phyloP scores from a whole-genome alignment of 1,140 invertebrate genomes.

The Cepaea nemoralis region DNA sequence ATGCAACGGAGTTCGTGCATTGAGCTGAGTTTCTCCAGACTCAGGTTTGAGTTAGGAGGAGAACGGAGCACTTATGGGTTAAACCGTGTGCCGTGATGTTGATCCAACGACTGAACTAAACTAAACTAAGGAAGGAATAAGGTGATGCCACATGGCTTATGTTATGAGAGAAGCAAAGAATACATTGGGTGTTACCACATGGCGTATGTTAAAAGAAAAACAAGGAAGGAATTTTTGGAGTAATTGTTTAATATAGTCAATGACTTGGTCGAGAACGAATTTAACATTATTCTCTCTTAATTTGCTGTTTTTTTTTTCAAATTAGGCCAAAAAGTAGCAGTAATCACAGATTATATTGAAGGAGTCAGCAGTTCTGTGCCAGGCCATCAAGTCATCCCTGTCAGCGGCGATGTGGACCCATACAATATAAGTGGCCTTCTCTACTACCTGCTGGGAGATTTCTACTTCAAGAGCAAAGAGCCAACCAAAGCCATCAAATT shows the following conservation, averaged over 20 bases:
- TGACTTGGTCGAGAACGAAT: background rate
- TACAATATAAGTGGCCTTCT: slow-evolving; percentile 74
- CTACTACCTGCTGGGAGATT: slow-evolving; percentile 91
- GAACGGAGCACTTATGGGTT: too few relatives aligned
- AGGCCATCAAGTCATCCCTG: background rate
- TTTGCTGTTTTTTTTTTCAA: background rate
- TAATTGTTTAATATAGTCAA: background rate
- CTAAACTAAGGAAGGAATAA: too few relatives aligned
- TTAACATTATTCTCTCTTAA: background rate
- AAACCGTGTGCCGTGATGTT: too few relatives aligned
- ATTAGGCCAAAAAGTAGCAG: background rate
- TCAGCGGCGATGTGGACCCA: background rate
- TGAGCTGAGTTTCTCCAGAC: too few relatives aligned
- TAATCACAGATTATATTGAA: slow-evolving; percentile 51
- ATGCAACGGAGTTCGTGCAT: too few relatives aligned
- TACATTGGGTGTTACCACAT: too few relatives aligned
- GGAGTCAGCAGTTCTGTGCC: slow-evolving; percentile 48
- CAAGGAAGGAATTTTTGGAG: too few relatives aligned
- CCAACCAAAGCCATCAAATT: slow-evolving; percentile 82
- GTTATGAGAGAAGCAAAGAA: too few relatives aligned
- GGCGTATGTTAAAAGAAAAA: too few relatives aligned
- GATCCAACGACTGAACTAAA: too few relatives aligned
- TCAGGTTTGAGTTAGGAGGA: too few relatives aligned
- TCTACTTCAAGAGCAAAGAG: slow-evolving; percentile 90
- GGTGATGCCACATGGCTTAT: too few relatives aligned